Percentiles rank a stretch among this genome's conserved stretches.
Evolutionary conservation across 2,113 vertebrate species (phyloP).

Genomic region (Psephotus haematonotus): DNA sequence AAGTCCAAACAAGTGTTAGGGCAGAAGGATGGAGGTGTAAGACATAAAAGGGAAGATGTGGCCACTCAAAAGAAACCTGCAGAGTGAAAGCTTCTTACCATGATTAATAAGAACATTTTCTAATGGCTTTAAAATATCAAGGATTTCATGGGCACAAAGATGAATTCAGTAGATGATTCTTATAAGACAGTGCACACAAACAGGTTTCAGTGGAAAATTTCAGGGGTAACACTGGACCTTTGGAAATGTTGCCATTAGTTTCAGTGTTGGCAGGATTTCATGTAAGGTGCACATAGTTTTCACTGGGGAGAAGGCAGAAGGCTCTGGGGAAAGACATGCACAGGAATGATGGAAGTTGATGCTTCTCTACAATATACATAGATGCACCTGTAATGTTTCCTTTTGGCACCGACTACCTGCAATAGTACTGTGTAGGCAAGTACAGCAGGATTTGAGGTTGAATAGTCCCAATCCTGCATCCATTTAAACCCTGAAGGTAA

Average conservation of each 20-base stretch:
- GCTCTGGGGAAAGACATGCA: neutral
- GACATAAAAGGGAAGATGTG: neutral
- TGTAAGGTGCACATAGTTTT: neutral
- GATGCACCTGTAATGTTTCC: neutral
- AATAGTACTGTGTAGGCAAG: neutral
- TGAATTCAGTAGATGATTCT: neutral
- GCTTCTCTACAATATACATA: neutral
- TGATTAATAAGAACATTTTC: neutral
- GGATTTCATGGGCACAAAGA: neutral
- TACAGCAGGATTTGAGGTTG: neutral
- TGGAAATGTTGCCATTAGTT: neutral
- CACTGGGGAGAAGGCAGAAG: neutral
- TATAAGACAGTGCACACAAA: neutral
- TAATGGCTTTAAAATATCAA: neutral
- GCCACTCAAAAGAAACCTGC: neutral
- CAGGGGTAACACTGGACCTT: neutral
- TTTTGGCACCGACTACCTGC: neutral
- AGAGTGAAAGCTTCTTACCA: neutral
- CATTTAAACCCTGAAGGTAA: neutral
- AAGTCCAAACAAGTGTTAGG: neutral
- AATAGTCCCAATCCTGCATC: accelerated
- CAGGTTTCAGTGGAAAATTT: neutral
- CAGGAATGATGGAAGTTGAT: neutral
- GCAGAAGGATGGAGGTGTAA: neutral
- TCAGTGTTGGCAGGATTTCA: neutral